Evolutionary conservation across 1,140 invertebrate species (phyloP).

Genomic region (Acromyrmex charruanus): DNA sequence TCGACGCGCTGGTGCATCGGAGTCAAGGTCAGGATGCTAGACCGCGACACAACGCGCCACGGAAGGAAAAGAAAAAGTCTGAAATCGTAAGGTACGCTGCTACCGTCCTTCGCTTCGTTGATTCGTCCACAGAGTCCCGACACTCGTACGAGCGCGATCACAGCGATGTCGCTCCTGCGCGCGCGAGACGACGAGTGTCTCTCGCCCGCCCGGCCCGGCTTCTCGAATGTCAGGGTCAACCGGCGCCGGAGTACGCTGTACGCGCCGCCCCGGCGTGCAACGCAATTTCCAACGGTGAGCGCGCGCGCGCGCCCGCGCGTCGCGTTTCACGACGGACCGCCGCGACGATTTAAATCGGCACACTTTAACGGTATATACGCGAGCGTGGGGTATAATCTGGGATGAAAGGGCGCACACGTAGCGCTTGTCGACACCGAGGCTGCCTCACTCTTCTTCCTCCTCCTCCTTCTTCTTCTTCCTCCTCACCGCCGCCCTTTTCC

Average conservation of each 20-base stretch:
- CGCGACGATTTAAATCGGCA: constrained; percentile 49
- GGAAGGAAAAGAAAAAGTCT: background rate
- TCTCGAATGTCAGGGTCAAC: constrained; percentile 81
- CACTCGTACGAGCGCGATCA: background rate
- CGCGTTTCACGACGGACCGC: constrained; percentile 39
- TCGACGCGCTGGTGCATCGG: constrained; percentile 23
- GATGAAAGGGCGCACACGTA: constrained; percentile 5
- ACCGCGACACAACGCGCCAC: constrained; percentile 29
- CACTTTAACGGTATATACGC: constrained; percentile 9
- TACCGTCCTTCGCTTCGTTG: background rate
- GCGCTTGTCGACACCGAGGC: constrained; percentile 57
- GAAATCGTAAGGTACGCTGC: too few relatives aligned
- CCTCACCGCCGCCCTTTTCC: background rate
- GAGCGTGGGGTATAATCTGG: background rate
- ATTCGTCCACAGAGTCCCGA: background rate
- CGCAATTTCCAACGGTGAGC: constrained; percentile 67
- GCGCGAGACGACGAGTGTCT: constrained; percentile 50
- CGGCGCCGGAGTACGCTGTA: constrained; percentile 73
- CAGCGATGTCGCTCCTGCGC: constrained; percentile 28
- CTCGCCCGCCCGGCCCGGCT: constrained; percentile 40
- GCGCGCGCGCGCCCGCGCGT: constrained; percentile 35
- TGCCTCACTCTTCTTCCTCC: background rate
- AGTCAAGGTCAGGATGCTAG: constrained; percentile 69
- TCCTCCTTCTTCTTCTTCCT: background rate
- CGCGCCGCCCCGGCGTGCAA: constrained; percentile 66